phyloP scores from a whole-genome alignment of 1,140 invertebrate genomes.

The Lutraria rhynchaena region DNA sequence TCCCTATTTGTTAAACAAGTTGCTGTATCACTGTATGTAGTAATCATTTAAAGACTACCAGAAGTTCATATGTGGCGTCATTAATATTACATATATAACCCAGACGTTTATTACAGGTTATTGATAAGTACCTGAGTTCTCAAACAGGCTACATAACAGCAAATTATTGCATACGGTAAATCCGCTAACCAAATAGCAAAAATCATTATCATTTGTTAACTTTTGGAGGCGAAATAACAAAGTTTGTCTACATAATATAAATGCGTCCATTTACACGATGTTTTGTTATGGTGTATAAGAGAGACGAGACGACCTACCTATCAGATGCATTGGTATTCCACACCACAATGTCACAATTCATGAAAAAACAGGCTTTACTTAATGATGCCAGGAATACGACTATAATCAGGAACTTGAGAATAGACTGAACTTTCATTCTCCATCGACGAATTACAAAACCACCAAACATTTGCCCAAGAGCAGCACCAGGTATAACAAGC shows the following conservation, averaged over 20 bases:
- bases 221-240: background rate
- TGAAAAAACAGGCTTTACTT: slow-evolving; percentile 50
- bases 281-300: background rate
- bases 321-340: slow-evolving; percentile 36
- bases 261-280: background rate
- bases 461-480: slow-evolving; percentile 54
- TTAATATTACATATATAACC: too few species aligned
- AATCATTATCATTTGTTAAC: too few species aligned
- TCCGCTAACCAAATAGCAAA: too few species aligned
- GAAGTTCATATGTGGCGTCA: too few species aligned
- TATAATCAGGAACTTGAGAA: slow-evolving; percentile 47
- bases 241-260: background rate
- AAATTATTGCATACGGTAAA: too few species aligned
- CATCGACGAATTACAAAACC: slow-evolving; percentile 52
- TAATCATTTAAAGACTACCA: too few species aligned
- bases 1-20: too few species aligned
- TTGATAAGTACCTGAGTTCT: too few species aligned
- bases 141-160: too few species aligned
- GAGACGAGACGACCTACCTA: background rate
- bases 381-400: slow-evolving; percentile 10
- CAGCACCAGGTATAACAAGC: slow-evolving; percentile 51
- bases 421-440: slow-evolving; percentile 50
- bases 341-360: slow-evolving; percentile 47
- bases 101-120: too few species aligned
- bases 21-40: too few species aligned